Conservation (phyloP, 1,140 invertebrate species). For the Bathynomus jamesi region DNA sequence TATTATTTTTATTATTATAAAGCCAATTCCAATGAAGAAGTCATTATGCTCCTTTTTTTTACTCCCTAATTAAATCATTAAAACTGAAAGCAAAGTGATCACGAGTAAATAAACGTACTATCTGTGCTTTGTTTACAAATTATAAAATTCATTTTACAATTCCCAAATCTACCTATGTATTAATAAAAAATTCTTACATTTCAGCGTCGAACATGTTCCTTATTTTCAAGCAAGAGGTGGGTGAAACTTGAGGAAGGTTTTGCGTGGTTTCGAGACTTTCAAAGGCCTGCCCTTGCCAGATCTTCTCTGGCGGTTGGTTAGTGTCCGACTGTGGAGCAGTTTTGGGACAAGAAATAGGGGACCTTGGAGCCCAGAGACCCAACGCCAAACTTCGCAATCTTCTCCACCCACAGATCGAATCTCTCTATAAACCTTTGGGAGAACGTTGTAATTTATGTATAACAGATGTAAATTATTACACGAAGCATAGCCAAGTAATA, state of each 20-base stretch:
- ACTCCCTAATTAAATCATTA: too few species aligned
- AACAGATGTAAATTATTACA: too few species aligned
- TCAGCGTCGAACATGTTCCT: constrained; percentile 84
- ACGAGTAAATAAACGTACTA: too few species aligned
- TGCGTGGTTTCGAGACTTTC: constrained; percentile 56
- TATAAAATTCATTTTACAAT: too few species aligned
- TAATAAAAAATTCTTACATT: constrained; percentile 37
- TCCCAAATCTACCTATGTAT: too few species aligned
- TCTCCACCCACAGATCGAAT: constrained; percentile 78
- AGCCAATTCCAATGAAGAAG: too few species aligned
- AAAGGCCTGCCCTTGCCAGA: constrained; percentile 86
- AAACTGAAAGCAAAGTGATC: too few species aligned
- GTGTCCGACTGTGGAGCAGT: constrained; percentile 9
- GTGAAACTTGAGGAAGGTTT: constrained; percentile 42
- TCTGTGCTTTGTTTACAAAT: too few species aligned
- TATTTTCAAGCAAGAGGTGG: constrained; percentile 86
- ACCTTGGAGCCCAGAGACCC: constrained; percentile 56
- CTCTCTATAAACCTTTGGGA: constrained; percentile 68
- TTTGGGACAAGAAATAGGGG: neutral
- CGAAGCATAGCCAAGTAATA: too few species aligned
- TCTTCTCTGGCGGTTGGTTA: constrained; percentile 49
- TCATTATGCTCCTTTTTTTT: too few species aligned
- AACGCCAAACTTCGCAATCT: constrained; percentile 81
- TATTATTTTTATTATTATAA: too few species aligned
- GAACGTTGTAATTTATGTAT: too few species aligned